phyloP scores from a whole-genome alignment of 2,797 vertebrate genomes.

The Halcyon badia region DNA sequence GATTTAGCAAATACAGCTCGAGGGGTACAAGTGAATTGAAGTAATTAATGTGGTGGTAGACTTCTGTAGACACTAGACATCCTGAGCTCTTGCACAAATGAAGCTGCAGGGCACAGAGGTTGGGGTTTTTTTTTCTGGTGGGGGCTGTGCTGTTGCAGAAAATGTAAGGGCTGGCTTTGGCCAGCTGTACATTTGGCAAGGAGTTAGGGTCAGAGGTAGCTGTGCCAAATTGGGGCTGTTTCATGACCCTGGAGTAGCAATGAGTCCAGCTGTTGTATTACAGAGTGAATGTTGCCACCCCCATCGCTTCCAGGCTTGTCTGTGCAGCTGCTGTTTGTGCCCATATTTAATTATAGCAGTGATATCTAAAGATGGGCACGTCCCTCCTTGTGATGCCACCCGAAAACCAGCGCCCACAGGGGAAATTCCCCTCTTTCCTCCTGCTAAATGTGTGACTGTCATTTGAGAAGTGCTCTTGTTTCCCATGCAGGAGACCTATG shows the following conservation, averaged over 20 bases:
- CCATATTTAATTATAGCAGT: not conserved
- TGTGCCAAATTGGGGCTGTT: not conserved
- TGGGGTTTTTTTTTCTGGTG: not conserved
- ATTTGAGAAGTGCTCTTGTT: not conserved
- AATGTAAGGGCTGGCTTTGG: not conserved
- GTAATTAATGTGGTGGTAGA: not conserved
- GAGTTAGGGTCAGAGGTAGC: not conserved
- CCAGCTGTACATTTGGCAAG: not conserved
- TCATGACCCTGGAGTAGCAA: fast-evolving
- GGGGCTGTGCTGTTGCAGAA: not conserved
- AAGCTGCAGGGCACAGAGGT: not conserved
- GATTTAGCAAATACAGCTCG: not conserved
- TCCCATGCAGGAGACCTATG: fast-evolving
- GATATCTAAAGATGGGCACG: not conserved
- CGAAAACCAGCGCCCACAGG: not conserved
- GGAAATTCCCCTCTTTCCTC: not conserved
- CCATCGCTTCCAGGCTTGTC: not conserved
- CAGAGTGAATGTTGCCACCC: not conserved
- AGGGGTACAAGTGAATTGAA: not conserved
- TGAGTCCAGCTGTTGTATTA: not conserved
- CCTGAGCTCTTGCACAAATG: not conserved
- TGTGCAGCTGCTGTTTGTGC: not conserved
- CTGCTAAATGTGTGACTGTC: not conserved
- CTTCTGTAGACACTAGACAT: not conserved
- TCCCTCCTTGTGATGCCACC: not conserved